phyloP scores from a whole-genome alignment of 2,797 vertebrate genomes.

The Hippocampus kuda region DNA sequence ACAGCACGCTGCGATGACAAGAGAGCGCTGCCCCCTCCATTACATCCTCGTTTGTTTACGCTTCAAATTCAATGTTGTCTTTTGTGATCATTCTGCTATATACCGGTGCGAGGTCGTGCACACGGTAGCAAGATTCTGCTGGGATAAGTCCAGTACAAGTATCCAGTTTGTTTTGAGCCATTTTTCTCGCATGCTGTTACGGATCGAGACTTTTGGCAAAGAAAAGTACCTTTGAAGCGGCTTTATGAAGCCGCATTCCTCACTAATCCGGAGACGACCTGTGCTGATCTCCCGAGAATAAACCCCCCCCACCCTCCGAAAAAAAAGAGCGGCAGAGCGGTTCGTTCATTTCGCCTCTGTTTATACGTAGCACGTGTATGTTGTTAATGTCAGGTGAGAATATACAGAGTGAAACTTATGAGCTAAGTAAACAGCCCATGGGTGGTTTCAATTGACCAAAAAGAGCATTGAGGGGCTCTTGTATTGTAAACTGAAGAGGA shows the following conservation, averaged over 20 bases:
- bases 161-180: slow-evolving; percentile 36
- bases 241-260: slow-evolving; percentile 47
- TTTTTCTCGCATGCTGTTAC: slow-evolving; percentile 33
- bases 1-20: neutral
- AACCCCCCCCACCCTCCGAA: neutral
- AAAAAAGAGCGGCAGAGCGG: slow-evolving; percentile 4
- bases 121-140: slow-evolving; percentile 27
- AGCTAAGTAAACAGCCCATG: neutral
- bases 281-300: slow-evolving; percentile 5
- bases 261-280: slow-evolving; percentile 38
- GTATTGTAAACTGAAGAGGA: neutral
- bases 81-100: neutral
- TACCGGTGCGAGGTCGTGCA: slow-evolving; percentile 15
- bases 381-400: slow-evolving; percentile 6
- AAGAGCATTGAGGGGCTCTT: neutral
- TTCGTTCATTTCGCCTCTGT: slow-evolving; percentile 9
- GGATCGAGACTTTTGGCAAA: slow-evolving; percentile 32
- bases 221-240: slow-evolving; percentile 34
- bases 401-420: slow-evolving; percentile 5
- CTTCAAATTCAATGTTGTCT: neutral
- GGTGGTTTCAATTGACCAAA: neutral
- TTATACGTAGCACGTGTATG: slow-evolving; percentile 2
- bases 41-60: neutral
- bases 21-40: neutral
- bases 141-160: slow-evolving; percentile 24